Evolutionary conservation across 2,797 vertebrate species (phyloP).

Genomic region (Bovichtus variegatus): DNA sequence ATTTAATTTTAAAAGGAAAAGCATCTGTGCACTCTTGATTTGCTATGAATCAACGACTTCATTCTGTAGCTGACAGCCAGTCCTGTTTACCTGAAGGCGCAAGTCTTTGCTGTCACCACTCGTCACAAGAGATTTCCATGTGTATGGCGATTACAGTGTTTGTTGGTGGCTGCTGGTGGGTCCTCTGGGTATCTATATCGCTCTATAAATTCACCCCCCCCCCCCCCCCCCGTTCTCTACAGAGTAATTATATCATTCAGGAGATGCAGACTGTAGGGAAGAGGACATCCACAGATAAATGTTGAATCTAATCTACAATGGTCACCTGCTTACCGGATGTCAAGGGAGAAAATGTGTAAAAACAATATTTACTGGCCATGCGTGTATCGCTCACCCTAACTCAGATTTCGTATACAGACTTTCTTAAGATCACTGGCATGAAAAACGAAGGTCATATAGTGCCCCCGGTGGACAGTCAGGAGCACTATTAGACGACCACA

Average conservation of each 20-base stretch:
- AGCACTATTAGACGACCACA: neutral
- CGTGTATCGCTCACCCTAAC: slow-evolving; percentile 46
- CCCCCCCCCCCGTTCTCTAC: slow-evolving; percentile 30
- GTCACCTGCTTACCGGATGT: slow-evolving; percentile 50
- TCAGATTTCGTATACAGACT: slow-evolving; percentile 34
- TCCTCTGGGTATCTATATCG: slow-evolving; percentile 64
- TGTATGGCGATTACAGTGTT: slow-evolving; percentile 65
- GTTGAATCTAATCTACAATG: too few species aligned
- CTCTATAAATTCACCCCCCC: slow-evolving; percentile 63
- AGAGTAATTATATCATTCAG: slow-evolving; percentile 62
- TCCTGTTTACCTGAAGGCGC: slow-evolving; percentile 52
- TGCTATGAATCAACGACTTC: slow-evolving; percentile 54
- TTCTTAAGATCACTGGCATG: slow-evolving; percentile 38
- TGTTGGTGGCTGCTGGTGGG: slow-evolving; percentile 56
- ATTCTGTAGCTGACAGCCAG: slow-evolving; percentile 42
- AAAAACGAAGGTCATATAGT: slow-evolving; percentile 26
- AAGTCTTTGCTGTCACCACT: slow-evolving; percentile 56
- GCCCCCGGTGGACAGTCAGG: slow-evolving; percentile 57
- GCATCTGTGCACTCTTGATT: slow-evolving; percentile 33
- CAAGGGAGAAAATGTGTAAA: slow-evolving; percentile 41
- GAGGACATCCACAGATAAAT: slow-evolving; percentile 61
- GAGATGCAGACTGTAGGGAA: slow-evolving; percentile 41
- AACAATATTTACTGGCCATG: slow-evolving; percentile 19
- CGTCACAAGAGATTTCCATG: slow-evolving; percentile 61
- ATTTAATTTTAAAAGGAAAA: slow-evolving; percentile 7